Evolutionary conservation across 2,113 vertebrate genomes (phyloP), one percentile per base, ranked within the genome.

Genomic region (Sclerurus mexicanus): DNA sequence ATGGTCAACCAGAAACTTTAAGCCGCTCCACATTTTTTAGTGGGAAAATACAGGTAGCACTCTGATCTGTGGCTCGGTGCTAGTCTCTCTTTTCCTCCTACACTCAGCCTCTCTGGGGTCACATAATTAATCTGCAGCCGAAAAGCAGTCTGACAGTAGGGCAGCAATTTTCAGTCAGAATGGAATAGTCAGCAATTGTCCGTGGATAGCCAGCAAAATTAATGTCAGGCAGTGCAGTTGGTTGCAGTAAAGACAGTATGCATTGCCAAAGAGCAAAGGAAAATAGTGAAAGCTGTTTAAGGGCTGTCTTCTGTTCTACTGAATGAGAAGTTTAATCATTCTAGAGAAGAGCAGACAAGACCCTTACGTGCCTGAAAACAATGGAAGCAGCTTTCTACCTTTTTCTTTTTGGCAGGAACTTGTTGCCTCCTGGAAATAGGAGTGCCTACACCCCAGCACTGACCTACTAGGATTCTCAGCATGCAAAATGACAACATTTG

Each of bases 291-390:
- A 84, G 37, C 31, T 84, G 14, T 44, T 69, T 53, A 77, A 73
- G 14, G 16, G 9, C 18, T 69, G 33, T 30, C 74, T 84, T 73
- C 40, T 92, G 7, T 75, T 56, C 53, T 62, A 52, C 31, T 39
- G 31, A 67, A 66, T 39, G 25, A 86, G 40, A 14, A 83, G 14
- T 62, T 80, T 53, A 66, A 39, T 35, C n/a, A 33, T 23, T 11
- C 12, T 27, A 6, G 49, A 82, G 56, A 67, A 30, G 35, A 82
- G 25, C 42, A 73, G n/a, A 44, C 46, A 39, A 42, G n/a, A 8
- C 28, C 39, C 66, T 40, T 4, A 2, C 33, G 22, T n/a, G 25
- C 20, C 42, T 18, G 0, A 0, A 24, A 30, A 53, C 30, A 67
- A 42, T 11, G 30, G 20, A 44, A 69, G 80, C 31, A 81, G 40